These are phyloP conservation scores for Cirrhinus mrigala DNA, from an alignment of 2,797 vertebrate genomes.

Conservation along the genomic window DNA sequence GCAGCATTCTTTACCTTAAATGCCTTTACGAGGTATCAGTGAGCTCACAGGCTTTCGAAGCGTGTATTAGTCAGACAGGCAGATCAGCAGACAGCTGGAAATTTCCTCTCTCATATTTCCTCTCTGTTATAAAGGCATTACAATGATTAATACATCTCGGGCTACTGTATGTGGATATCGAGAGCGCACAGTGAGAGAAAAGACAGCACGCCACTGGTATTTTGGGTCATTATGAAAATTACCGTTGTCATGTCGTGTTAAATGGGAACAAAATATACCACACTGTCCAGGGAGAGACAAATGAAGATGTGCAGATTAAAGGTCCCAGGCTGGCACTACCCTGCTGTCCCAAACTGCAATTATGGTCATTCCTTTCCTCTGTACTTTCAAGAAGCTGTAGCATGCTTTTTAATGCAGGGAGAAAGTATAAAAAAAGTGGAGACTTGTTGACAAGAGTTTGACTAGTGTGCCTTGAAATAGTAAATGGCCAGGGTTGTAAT, in stretches of 20 bases:
- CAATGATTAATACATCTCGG: slow-evolving; percentile 54
- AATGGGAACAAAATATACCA: slow-evolving; percentile 66
- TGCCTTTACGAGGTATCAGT: neutral
- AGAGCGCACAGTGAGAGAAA: slow-evolving; percentile 42
- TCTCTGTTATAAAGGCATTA: slow-evolving; percentile 38
- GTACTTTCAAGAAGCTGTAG: slow-evolving; percentile 70
- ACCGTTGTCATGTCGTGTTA: slow-evolving; percentile 67
- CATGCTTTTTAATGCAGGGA: slow-evolving; percentile 61
- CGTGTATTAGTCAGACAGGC: neutral
- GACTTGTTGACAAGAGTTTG: slow-evolving; percentile 65
- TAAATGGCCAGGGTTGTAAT: slow-evolving; percentile 79
- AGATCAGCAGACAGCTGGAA: slow-evolving; percentile 60
- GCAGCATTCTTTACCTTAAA: slow-evolving; percentile 35
- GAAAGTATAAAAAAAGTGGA: slow-evolving; percentile 57
- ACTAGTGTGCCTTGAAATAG: slow-evolving; percentile 76
- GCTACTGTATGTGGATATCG: slow-evolving; percentile 43
- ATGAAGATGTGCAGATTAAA: slow-evolving; percentile 76
- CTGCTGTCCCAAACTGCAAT: slow-evolving; percentile 69
- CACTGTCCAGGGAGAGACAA: slow-evolving; percentile 69
- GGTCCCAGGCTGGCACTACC: slow-evolving; percentile 62
- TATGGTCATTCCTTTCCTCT: slow-evolving; percentile 71
- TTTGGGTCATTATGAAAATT: slow-evolving; percentile 67
- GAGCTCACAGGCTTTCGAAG: neutral
- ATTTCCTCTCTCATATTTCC: slow-evolving; percentile 24
- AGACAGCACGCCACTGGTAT: slow-evolving; percentile 56